Base-by-base conservation (phyloP, 2,113 vertebrate species). In the Ivindomyrus marchei region DNA sequence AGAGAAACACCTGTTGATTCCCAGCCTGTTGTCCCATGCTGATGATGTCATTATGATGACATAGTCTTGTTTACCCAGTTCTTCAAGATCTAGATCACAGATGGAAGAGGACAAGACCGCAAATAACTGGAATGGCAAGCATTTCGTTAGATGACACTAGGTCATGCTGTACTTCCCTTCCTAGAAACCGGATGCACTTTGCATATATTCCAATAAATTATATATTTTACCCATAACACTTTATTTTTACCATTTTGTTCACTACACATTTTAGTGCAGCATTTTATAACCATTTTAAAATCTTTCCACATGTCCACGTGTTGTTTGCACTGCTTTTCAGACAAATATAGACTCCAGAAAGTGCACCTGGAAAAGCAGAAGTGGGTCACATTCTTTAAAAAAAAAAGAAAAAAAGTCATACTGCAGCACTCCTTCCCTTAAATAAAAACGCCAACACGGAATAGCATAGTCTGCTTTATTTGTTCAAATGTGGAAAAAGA, bases 391-490 rank as follows among this genome's bases (percentile, higher is more conserved):
- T 27, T 47, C 84, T 85, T 39, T 15, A 49, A 84, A 83, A 42
- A 42, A 19, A 45, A 21, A 42, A 42, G 42, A 46, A 42, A 45
- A 42, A 31, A 0, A 3, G 45, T 19, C n/a, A 27, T 3, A 39
- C 27, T 47, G 27, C 58, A 70, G 62, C 36, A 15, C 47, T 36
- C 66, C 47, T 39, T 46, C 24, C 21, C 8, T 47, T 46, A 4
- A 58, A 89, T 53, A 47, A 89, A 89, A 85, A 27, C 46, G 27
- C 45, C 62, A 74, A 74, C n/a, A 39, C 47, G 13, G 74, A 77
- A 89, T 17, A 27, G 89, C 39, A 52, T 27, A 62, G 46, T 85
- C 50, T 47, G 39, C 83, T 85, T 89, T 89, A 66, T 88, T 88
- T 89, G 52, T 52, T 50, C 70, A 83, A 53, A 42, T 42, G 10